Conservation (phyloP, 2,888 invertebrate genomes). For the Polyploca ridens region DNA sequence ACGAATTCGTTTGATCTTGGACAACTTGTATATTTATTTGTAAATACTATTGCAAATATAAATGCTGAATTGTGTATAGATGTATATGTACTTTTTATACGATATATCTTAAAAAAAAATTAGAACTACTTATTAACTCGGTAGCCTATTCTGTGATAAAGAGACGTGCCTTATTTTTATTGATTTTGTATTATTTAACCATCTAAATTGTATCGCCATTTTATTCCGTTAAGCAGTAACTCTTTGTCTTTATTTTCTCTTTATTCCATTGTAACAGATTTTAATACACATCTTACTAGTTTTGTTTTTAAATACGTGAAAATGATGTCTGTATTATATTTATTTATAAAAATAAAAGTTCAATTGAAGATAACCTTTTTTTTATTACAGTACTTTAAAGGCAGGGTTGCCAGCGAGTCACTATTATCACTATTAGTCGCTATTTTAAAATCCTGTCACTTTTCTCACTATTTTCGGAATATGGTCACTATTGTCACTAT, state of each 20-base stretch:
- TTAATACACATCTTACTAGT: not conserved
- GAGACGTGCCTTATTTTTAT: slow-evolving; percentile 72
- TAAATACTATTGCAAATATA: slow-evolving; percentile 6
- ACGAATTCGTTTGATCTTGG: not conserved
- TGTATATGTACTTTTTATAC: slow-evolving; percentile 9
- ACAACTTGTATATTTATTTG: slow-evolving; percentile 4
- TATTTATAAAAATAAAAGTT: slow-evolving; percentile 8
- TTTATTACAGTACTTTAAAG: not conserved
- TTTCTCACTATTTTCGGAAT: too few relatives aligned
- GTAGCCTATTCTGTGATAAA: slow-evolving; percentile 77
- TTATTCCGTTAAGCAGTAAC: not conserved
- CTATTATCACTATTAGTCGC: too few relatives aligned
- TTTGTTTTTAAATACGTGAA: not conserved
- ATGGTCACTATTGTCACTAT: too few relatives aligned
- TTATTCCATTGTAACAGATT: not conserved
- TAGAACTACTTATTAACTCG: slow-evolving; percentile 22
- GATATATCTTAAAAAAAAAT: slow-evolving; percentile 19
- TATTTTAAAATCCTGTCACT: too few relatives aligned
- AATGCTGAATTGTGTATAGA: not conserved
- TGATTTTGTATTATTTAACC: slow-evolving; percentile 31
- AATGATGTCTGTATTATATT: slow-evolving; percentile 9
- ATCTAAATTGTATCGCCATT: slow-evolving; percentile 26
- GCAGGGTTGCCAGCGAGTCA: too few relatives aligned
- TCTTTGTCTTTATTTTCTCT: not conserved
- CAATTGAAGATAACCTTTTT: not conserved